Evolutionary conservation across 2,888 invertebrate genomes (phyloP).

Genomic region (Acrobasis suavella): DNA sequence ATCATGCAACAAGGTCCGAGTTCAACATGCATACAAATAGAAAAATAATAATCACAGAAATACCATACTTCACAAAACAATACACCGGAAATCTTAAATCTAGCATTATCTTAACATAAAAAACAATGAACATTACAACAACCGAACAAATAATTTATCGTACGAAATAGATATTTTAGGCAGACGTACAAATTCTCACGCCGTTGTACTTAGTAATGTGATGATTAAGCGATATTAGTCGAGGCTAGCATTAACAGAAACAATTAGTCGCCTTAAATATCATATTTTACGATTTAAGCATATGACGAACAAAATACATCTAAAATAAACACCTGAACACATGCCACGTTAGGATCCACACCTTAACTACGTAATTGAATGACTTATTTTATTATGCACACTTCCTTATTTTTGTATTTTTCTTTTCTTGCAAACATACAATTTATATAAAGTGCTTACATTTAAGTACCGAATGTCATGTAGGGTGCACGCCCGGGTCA

Average conservation of each 20-base stretch:
- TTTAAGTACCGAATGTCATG: slow-evolving; percentile 57
- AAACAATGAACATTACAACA: slow-evolving; percentile 51
- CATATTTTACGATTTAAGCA: slow-evolving; percentile 38
- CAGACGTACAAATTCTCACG: slow-evolving; percentile 22
- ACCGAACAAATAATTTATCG: slow-evolving; percentile 37
- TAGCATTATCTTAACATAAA: slow-evolving; percentile 34
- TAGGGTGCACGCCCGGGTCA: slow-evolving; percentile 32
- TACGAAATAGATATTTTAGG: slow-evolving; percentile 40
- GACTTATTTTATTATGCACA: slow-evolving; percentile 66
- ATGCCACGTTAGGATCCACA: slow-evolving; percentile 35
- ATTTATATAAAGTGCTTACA: slow-evolving; percentile 39
- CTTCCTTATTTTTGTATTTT: slow-evolving; percentile 48
- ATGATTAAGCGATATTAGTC: slow-evolving; percentile 15
- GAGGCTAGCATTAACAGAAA: slow-evolving; percentile 14
- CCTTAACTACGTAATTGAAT: slow-evolving; percentile 41
- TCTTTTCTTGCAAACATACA: slow-evolving; percentile 47
- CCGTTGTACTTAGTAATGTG: slow-evolving; percentile 24
- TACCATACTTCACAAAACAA: slow-evolving; percentile 35
- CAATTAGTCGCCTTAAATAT: slow-evolving; percentile 38
- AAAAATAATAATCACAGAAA: slow-evolving; percentile 28
- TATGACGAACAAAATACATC: slow-evolving; percentile 40
- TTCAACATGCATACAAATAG: slow-evolving; percentile 1
- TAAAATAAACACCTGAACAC: slow-evolving; percentile 41
- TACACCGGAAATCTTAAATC: slow-evolving; percentile 34
- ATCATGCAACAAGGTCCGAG: slow-evolving; percentile 15